Evolutionary conservation across 1,140 invertebrate species (phyloP), one percentile per base, ranked within the genome.

Genomic region (Cyrtorhinus lividipennis): DNA sequence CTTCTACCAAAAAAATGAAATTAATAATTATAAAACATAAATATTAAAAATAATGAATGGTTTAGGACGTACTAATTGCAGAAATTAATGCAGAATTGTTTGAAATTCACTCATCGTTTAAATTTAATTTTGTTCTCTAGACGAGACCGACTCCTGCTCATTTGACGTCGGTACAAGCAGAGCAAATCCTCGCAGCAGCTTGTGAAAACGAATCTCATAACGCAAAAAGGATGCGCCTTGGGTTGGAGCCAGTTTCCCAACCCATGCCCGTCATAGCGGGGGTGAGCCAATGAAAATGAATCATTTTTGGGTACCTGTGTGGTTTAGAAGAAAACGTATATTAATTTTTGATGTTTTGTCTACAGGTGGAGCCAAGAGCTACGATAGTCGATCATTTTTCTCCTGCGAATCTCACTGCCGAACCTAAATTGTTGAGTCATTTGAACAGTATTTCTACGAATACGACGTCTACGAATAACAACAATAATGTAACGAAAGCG

Each of bases 131-230:
- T n/a, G n/a, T n/a, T n/a, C 77, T 78, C 67, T 76, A 92, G 86
- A 83, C 86, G 24, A 81, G 92, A 67, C 91, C 92, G n/a, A 95
- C 92, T 26, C 92, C 92, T 58, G 92, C 93, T 38, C 93, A 97
- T 77, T 80, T 97, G 70, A 96, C 93, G 38, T 95, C 92, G 64
- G 91, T 93, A 60, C 90, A 94, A 74, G 94, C 94, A 8, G 94
- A 97, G 73, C 90, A 94, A 75, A 92, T 96, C 70, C 78, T 97
- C 71, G 92, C 92, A 66, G 86, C 87, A 68, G 94, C 94, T 53
- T 96, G 93, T 74, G 93, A 96, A 77, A 96, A 96, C 74, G 94
- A 96, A 76, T 92, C 88, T 73, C 86, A 94, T 73, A 96, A 96
- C 75, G 93, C 92, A 25, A 96, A 95, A 76, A 82, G 92, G 69